These are phyloP conservation scores for Drosophila kuntzei DNA, from an alignment of 2,888 invertebrate species.

Conservation along the genomic window DNA sequence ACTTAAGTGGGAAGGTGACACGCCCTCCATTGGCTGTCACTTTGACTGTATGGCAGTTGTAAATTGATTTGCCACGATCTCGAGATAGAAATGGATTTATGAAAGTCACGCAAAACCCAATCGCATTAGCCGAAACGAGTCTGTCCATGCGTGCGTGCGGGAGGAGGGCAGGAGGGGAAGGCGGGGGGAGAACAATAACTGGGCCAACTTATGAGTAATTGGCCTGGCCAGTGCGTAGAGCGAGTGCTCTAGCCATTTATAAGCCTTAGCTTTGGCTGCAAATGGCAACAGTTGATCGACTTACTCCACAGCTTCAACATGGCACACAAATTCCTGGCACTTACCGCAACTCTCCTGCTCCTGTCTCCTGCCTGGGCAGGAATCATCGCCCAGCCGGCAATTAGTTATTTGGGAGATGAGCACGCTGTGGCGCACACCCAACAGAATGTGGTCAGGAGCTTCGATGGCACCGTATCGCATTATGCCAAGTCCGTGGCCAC, in stretches of 20 bases:
- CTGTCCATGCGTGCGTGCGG: background rate
- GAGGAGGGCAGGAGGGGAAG: too few species aligned
- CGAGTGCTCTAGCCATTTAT: slow-evolving; percentile 43
- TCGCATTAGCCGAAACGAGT: slow-evolving; percentile 44
- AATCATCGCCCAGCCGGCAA: slow-evolving; percentile 82
- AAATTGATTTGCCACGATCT: slow-evolving; percentile 75
- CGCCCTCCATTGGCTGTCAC: slow-evolving; percentile 69
- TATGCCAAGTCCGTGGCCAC: slow-evolving; percentile 87
- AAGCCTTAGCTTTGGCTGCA: slow-evolving; percentile 35
- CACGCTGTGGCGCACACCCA: slow-evolving; percentile 86
- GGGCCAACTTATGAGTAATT: slow-evolving; percentile 54
- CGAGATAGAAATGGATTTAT: slow-evolving; percentile 74
- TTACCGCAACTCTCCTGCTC: slow-evolving; percentile 86
- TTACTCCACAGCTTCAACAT: slow-evolving; percentile 69
- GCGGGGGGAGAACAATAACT: slow-evolving; percentile 20
- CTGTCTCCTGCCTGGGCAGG: slow-evolving; percentile 88
- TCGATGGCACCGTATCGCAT: slow-evolving; percentile 87
- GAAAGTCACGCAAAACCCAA: slow-evolving; percentile 73
- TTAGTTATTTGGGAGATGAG: slow-evolving; percentile 55
- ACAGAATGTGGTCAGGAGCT: slow-evolving; percentile 87
- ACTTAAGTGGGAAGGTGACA: slow-evolving; percentile 51
- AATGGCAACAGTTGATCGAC: slow-evolving; percentile 67
- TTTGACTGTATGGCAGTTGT: slow-evolving; percentile 41
- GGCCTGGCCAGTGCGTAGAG: slow-evolving; percentile 29
- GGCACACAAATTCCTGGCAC: slow-evolving; percentile 86